Conservation (phyloP, 2,113 vertebrate species). For the Pelobates fuscus region DNA sequence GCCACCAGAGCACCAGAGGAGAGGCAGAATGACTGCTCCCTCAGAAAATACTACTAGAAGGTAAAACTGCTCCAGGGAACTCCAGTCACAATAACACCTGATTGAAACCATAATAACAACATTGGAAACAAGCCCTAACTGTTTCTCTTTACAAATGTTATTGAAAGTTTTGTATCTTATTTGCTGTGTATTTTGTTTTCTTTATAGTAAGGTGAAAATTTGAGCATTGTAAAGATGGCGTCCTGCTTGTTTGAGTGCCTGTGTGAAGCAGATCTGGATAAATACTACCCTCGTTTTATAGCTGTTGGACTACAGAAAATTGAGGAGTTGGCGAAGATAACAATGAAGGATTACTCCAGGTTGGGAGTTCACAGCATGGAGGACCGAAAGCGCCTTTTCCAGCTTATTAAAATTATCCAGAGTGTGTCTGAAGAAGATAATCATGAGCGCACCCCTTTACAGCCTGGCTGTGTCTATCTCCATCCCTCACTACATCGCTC, state of each 20-base stretch:
- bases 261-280: conserved; percentile 78
- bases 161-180: too few species aligned
- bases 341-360: conserved; percentile 77
- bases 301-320: conserved; percentile 74
- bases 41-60: too few species aligned
- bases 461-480: conserved; percentile 47
- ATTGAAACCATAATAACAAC: too few species aligned
- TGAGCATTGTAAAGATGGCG: conserved; percentile 63
- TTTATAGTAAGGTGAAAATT: background rate
- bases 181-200: background rate
- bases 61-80: too few species aligned
- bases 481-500: conserved; percentile 56
- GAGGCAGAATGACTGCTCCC: too few species aligned
- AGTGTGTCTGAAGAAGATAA: conserved; percentile 67
- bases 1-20: too few species aligned
- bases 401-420: conserved; percentile 81
- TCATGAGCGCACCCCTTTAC: conserved; percentile 47
- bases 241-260: conserved; percentile 84
- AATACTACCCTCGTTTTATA: conserved; percentile 79
- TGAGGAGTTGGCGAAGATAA: conserved; percentile 76
- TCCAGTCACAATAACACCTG: too few species aligned
- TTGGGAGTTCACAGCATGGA: conserved; percentile 78
- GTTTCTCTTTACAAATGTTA: too few species aligned
- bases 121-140: too few species aligned
- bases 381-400: conserved; percentile 80